Conservation (phyloP, 1,140 invertebrate genomes). For the Stenopsyche tienmushanensis region DNA sequence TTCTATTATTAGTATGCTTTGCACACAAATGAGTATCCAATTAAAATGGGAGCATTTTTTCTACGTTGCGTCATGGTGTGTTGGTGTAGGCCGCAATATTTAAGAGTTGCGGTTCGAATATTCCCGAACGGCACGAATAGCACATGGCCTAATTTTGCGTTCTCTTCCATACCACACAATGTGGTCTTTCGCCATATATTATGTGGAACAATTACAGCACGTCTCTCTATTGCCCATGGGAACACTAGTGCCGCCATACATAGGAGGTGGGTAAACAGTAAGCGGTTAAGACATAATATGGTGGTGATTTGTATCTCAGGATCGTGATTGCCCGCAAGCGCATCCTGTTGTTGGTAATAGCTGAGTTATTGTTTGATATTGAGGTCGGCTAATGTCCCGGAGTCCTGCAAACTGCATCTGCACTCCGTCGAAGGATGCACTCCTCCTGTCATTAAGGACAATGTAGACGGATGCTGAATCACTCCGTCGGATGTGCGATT, state of each 20-base stretch:
- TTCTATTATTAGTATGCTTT: too few species aligned
- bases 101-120: too few species aligned
- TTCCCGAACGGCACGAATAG: too few species aligned
- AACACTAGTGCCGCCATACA: too few species aligned
- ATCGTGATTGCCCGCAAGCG: conserved; percentile 20
- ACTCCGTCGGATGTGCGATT: neutral
- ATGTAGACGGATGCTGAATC: too few species aligned
- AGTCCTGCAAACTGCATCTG: neutral
- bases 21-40: too few species aligned
- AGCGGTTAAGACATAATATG: conserved; percentile 25
- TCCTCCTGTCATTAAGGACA: neutral
- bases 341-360: conserved; percentile 7
- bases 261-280: conserved; percentile 4
- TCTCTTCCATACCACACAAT: too few species aligned
- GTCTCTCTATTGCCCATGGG: neutral
- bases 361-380: conserved; percentile 15
- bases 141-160: too few species aligned
- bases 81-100: too few species aligned
- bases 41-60: too few species aligned
- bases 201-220: conserved; percentile 3
- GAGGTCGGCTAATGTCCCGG: conserved; percentile 21
- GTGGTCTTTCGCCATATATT: too few species aligned
- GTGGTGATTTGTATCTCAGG: conserved; percentile 18
- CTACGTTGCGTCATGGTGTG: too few species aligned
- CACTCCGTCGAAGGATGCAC: neutral